Base-by-base conservation (phyloP, 2,797 vertebrate genomes). In the Gila robusta region DNA sequence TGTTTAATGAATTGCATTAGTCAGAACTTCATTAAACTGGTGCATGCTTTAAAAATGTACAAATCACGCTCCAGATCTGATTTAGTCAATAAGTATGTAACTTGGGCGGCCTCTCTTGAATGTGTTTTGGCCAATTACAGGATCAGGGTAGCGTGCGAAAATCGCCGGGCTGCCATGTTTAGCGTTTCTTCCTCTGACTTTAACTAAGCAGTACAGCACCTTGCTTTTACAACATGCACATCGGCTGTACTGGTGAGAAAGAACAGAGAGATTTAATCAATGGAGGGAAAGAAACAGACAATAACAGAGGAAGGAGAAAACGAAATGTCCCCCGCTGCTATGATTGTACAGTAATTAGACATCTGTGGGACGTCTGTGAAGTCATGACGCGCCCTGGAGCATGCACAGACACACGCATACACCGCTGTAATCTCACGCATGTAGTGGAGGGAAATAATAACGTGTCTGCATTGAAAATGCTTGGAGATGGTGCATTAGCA, bases 311-410 rank as follows among this genome's bases (percentile, higher is more conserved):
- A 62, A 79, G 56, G 70, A 70, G 89, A 93, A 93, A 92, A 94
- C 28, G n/a, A 73, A 87, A 87, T 87, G 82, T 72, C 87, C 90
- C 92, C 86, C 86, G 86, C 91, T 94, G 86, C 82, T 90, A 84
- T 91, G 92, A 93, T 94, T 95, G 87, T 94, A 88, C 89, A 93
- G 90, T 96, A 96, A 97, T 97, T 97, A 96, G 94, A 92, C 94
- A 91, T 93, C 95, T 92, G 91, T 93, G 92, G 91, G 79, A 67
- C n/a, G 84, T 81, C 79, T 74, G 70, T 73, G 41, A 81, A 81
- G 44, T 73, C 78, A 80, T 86, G 91, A 92, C 86, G 92, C 86
- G 90, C 90, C 92, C 86, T 82, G 49, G 39, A 77, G 72, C 44
- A 5, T 12, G 11, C 41, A 26, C 79, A 72, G 54, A 35, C 72